Percentiles rank a stretch among this genome's conserved stretches.
Evolutionary conservation across 2,113 vertebrate genomes (phyloP).

Genomic region (Cyprinodon brontotheroides): DNA sequence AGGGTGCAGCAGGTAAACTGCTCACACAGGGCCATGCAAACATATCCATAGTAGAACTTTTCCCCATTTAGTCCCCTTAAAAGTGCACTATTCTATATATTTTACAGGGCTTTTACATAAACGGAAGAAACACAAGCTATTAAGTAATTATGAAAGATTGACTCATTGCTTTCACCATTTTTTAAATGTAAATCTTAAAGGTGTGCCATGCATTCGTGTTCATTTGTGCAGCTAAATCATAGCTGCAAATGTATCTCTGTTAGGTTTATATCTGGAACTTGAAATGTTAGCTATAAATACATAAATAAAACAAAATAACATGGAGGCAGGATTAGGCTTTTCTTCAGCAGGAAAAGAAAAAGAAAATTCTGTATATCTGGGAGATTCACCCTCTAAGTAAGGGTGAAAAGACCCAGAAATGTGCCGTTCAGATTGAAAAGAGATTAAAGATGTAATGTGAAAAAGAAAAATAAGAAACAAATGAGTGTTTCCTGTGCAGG

Average conservation of each 20-base stretch:
- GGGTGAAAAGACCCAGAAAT: too few species aligned
- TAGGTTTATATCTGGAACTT: not conserved
- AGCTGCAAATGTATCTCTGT: too few species aligned
- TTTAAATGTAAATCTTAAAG: not conserved
- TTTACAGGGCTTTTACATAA: not conserved
- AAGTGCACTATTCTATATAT: not conserved
- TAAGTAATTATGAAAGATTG: not conserved
- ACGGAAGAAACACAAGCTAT: not conserved
- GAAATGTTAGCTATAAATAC: not conserved
- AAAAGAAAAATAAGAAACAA: too few species aligned
- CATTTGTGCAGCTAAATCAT: not conserved
- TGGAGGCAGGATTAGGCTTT: too few species aligned
- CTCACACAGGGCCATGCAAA: not conserved
- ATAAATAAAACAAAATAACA: too few species aligned
- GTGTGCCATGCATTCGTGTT: not conserved
- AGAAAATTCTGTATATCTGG: too few species aligned
- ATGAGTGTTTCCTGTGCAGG: too few species aligned
- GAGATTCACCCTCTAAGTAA: too few species aligned
- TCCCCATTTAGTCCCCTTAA: not conserved
- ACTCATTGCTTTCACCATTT: not conserved
- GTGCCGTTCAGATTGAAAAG: too few species aligned
- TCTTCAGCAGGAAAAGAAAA: too few species aligned
- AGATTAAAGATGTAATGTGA: too few species aligned
- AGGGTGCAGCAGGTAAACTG: not conserved
- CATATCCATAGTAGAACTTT: not conserved